These are phyloP conservation scores for Dicrostonyx torquatus DNA, from an alignment of 2,797 vertebrate species.

Conservation along the genomic window DNA sequence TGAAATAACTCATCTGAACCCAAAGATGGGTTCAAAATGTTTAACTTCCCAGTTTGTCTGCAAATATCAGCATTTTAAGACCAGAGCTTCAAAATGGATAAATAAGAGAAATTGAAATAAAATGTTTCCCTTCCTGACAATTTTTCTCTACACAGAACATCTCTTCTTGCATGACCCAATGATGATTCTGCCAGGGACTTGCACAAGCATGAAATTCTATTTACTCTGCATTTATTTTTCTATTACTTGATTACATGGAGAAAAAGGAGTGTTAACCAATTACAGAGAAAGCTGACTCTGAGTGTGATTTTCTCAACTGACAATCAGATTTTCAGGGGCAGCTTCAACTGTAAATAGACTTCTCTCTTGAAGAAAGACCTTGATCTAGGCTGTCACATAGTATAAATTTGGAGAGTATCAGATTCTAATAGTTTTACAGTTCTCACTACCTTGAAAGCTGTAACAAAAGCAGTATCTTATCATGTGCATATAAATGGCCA, in stretches of 20 bases:
- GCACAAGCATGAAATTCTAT: constrained; percentile 81
- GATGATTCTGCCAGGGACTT: constrained; percentile 75
- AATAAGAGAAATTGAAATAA: constrained; percentile 36
- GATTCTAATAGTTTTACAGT: constrained; percentile 61
- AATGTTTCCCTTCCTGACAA: constrained; percentile 48
- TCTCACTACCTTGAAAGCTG: constrained; percentile 20
- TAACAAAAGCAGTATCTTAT: constrained; percentile 45
- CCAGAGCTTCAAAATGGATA: constrained; percentile 41
- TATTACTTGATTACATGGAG: constrained; percentile 77
- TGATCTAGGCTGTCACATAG: constrained; percentile 36
- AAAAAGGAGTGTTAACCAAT: constrained; percentile 72
- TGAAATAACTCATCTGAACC: constrained; percentile 9
- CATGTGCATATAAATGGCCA: constrained; percentile 44
- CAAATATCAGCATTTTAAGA: constrained; percentile 60
- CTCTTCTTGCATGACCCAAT: constrained; percentile 62
- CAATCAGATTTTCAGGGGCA: constrained; percentile 73
- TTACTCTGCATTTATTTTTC: constrained; percentile 84
- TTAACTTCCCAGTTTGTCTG: constrained; percentile 9
- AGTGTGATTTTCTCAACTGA: constrained; percentile 74
- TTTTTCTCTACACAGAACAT: constrained; percentile 65
- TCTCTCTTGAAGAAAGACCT: constrained; percentile 45
- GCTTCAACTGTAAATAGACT: constrained; percentile 67
- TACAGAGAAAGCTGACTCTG: constrained; percentile 72
- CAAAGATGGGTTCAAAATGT: constrained; percentile 37
- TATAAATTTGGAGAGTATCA: constrained; percentile 44